These are phyloP conservation scores for Macroglossus sobrinus DNA, from an alignment of 2,113 vertebrate genomes.

Conservation along the genomic window DNA sequence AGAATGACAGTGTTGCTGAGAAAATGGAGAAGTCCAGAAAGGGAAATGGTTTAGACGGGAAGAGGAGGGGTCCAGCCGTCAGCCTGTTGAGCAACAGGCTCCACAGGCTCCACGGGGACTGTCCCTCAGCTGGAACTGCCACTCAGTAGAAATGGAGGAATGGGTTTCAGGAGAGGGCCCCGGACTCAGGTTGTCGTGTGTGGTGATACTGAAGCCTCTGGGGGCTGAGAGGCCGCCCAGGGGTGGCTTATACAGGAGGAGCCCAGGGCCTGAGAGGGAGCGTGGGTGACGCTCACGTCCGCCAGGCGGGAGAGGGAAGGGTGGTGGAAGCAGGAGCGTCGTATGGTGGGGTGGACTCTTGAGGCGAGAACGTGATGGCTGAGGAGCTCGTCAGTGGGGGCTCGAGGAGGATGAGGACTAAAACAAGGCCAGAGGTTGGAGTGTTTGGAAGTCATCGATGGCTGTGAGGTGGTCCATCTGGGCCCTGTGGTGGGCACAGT, in stretches of 20 bases:
- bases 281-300: background rate
- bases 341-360: background rate
- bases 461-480: background rate
- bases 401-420: background rate
- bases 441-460: background rate
- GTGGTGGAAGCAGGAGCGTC: background rate
- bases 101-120: background rate
- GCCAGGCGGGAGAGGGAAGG: too few species aligned
- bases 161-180: background rate
- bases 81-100: constrained; percentile 7
- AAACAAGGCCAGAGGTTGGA: background rate
- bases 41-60: constrained; percentile 47
- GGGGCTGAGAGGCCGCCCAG: background rate
- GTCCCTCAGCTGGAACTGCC: background rate
- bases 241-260: background rate
- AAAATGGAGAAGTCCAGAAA: constrained; percentile 63
- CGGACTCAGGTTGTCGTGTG: rapidly evolving
- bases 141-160: background rate
- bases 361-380: background rate
- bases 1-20: background rate
- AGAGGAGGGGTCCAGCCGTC: constrained; percentile 34
- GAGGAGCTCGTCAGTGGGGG: background rate
- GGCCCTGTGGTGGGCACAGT: background rate
- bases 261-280: background rate
- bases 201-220: background rate